Base-by-base conservation (phyloP, 2,113 vertebrate genomes). In the Nesoenas mayeri region DNA sequence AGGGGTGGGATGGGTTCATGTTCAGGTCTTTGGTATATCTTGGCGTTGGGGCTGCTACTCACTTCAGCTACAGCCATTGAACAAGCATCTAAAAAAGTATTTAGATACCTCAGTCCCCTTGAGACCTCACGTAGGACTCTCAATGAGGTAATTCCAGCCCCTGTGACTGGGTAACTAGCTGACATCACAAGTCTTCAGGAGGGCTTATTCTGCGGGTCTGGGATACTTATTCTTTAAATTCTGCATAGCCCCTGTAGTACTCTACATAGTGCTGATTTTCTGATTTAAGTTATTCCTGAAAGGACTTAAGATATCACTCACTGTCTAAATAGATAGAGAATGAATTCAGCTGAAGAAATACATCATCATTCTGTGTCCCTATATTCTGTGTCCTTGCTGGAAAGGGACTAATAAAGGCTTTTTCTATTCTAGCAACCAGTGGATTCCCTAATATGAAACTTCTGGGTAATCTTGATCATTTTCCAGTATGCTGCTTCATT, bases 381-480 rank as follows among this genome's bases (percentile, higher is more conserved):
- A 25, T 38, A 20, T 34, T 42, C 48, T 60, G 57, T 44, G 44
- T n/a, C 60, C 20, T 73, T 84, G 47, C 47, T 91, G 61, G 77
- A 87, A 84, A 72, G 38, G 16, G 24, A 61, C 56, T 56, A 86
- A 50, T 53, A 95, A 81, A 89, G 42, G 10, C 32, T 74, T 92
- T 91, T 89, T 73, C 22, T 79, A 42, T 50, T 91, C 66, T 32
- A 79, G 50, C 26, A 85, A 79, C 36, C 92, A 58, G 21, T 9
- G 21, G 40, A 54, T 72, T 88, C 95, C 67, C 79, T 72, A 70
- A 79, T 71, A 73, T 29, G n/a, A 90, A 94, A 70, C 60, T 90
- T 89, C 81, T 91, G 94, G 89, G 36, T 93, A 91, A 95, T 83
- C 81, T 72, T 89, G 54, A 44, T 95, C 28, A 51, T 90, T 95